Evolutionary conservation across 2,797 vertebrate genomes (phyloP).

Genomic region (Lepilemur ruficaudatus): DNA sequence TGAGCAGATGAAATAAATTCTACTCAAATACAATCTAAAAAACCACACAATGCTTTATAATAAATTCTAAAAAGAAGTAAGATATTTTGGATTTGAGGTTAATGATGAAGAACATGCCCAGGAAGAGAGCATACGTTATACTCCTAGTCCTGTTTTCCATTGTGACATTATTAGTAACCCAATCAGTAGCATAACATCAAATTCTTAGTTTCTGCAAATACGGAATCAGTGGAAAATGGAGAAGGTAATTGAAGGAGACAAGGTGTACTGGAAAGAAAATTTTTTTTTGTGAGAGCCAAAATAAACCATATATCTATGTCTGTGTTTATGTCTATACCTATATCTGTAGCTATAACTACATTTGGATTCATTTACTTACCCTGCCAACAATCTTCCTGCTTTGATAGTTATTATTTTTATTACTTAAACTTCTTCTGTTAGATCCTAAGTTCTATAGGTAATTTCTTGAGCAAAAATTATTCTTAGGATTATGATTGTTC

Average conservation of each 20-base stretch:
- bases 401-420: neutral
- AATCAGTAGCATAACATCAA: neutral
- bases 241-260: constrained; percentile 9
- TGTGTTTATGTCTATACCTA: neutral
- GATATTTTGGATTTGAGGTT: constrained; percentile 5
- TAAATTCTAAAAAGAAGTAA: constrained; percentile 13
- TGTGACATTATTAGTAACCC: neutral
- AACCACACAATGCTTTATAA: neutral
- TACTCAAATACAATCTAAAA: neutral
- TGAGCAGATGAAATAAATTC: constrained; percentile 18
- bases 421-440: constrained; percentile 16
- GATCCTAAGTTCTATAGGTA: neutral
- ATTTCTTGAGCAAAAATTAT: constrained; percentile 11
- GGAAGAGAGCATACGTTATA: neutral
- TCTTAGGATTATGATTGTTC: neutral
- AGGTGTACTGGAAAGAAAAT: neutral
- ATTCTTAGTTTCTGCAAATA: constrained; percentile 4
- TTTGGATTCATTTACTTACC: neutral
- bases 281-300: constrained; percentile 29
- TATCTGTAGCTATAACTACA: neutral
- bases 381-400: neutral
- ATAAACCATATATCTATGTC: neutral
- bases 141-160: neutral
- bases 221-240: neutral
- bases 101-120: neutral